A percentile compares a stretch with the other conserved stretches of the same genome.
Evolutionary conservation across 2,888 invertebrate genomes (phyloP).

Genomic region (Apotomis betuletana): DNA sequence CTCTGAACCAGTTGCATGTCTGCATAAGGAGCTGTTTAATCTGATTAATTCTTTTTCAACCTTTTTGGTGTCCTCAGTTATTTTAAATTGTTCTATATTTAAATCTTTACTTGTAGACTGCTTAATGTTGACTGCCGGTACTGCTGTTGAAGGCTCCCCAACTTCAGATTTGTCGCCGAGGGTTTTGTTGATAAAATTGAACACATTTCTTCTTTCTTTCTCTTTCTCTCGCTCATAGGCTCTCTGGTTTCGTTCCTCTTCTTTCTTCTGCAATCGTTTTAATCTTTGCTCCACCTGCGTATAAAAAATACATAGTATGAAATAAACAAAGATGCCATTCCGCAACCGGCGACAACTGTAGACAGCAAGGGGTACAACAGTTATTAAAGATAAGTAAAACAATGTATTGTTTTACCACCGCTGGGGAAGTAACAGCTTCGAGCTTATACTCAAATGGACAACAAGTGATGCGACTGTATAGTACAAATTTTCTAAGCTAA

Average conservation of each 20-base stretch:
- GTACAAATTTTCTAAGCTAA: too few species aligned
- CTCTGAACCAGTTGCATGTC: slow-evolving; percentile 84
- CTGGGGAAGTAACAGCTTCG: too few species aligned
- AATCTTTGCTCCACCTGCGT: slow-evolving; percentile 86
- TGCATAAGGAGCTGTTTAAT: slow-evolving; percentile 85
- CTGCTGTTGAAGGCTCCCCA: slow-evolving; percentile 45
- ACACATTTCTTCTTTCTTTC: slow-evolving; percentile 86
- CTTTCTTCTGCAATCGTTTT: slow-evolving; percentile 85
- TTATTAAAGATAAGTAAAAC: too few species aligned
- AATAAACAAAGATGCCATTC: too few species aligned
- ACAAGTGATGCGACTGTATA: too few species aligned
- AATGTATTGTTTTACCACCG: too few species aligned
- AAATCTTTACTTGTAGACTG: slow-evolving; percentile 85
- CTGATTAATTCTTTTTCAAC: slow-evolving; percentile 87
- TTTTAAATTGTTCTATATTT: slow-evolving; percentile 88
- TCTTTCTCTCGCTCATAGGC: slow-evolving; percentile 86
- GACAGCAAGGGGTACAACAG: too few species aligned
- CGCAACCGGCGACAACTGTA: too few species aligned
- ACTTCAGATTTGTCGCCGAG: slow-evolving; percentile 71
- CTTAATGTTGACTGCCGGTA: slow-evolving; percentile 65
- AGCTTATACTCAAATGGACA: too few species aligned
- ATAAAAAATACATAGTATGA: neutral
- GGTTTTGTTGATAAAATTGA: slow-evolving; percentile 89
- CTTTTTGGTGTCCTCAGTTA: slow-evolving; percentile 87
- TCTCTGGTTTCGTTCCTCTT: slow-evolving; percentile 85